Evolutionary conservation across 2,797 vertebrate genomes (phyloP).

Genomic region (Scyliorhinus canicula): DNA sequence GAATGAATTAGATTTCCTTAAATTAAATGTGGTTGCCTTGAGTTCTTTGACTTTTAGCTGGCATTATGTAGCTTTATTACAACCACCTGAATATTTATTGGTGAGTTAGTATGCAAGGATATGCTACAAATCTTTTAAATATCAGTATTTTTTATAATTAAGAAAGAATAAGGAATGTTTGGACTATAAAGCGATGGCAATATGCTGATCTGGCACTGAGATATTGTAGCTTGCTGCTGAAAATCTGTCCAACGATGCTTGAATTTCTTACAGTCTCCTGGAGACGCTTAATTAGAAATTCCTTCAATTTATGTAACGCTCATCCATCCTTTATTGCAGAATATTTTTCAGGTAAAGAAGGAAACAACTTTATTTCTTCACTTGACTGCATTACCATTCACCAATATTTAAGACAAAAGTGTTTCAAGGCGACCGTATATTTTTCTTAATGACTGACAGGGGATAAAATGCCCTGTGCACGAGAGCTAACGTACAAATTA

Average conservation of each 20-base stretch:
- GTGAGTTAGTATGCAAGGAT: neutral
- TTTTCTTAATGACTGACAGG: neutral
- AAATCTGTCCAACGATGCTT: neutral
- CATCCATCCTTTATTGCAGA: neutral
- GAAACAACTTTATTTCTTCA: neutral
- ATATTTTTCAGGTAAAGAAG: slow-evolving; percentile 15
- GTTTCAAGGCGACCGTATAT: neutral
- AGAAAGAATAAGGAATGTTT: neutral
- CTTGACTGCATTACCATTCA: neutral
- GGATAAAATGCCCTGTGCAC: neutral
- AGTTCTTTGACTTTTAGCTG: slow-evolving; percentile 25
- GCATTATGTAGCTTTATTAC: neutral
- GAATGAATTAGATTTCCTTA: neutral
- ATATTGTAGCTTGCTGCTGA: neutral
- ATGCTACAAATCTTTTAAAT: slow-evolving; percentile 17
- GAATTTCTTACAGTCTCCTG: neutral
- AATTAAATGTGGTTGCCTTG: slow-evolving; percentile 11
- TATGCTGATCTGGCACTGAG: neutral
- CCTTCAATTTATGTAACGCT: neutral
- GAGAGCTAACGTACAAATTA: neutral
- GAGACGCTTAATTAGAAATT: neutral
- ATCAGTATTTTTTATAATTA: neutral
- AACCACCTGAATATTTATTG: neutral
- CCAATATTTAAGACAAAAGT: neutral
- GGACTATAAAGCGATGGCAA: neutral